Evolutionary conservation across 2,888 invertebrate genomes (phyloP), one percentile per base, ranked within the genome.

Genomic region (Spodoptera littoralis): DNA sequence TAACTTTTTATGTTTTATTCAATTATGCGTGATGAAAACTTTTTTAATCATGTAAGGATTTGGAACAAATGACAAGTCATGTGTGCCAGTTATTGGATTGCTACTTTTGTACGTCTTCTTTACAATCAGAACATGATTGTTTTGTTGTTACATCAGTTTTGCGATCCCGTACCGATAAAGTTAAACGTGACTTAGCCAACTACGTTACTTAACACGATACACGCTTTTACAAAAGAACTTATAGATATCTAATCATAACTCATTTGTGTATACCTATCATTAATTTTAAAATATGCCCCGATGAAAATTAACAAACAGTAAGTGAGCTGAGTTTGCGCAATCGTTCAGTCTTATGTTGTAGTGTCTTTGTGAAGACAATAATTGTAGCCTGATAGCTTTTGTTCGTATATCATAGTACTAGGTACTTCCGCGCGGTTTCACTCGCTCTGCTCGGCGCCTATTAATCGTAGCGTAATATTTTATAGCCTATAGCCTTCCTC

Each of bases 101-200:
- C 6, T 36, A 42, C 42, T n/a, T 50, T 45, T 11, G 45, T 47
- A 53, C 51, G 60, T 77, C 72, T 74, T 68, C 69, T 65, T 78
- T 54, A 59, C 73, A 75, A 76, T 79, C 74, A 65, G 56, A 74
- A 70, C 72, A 80, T 81, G 80, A 85, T 85, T 84, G 81, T 83
- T 81, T 80, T 73, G 77, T 72, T 63, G 77, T 91, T 91, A 84
- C 86, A 86, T 87, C 86, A 90, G 84, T 87, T 86, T 82, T 78
- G 82, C 89, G 88, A 91, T 90, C 88, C 80, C 68, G 83, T 83
- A 84, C 83, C 83, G 90, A 91, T 91, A 90, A 74, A 87, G 77
- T 78, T 83, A 84, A 90, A 87, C 93, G 92, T 93, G 92, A 92
- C 90, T 90, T 88, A 86, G 86, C 87, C 87, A 89, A 92, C 86